Evolutionary conservation across 2,888 invertebrate species (phyloP).

Genomic region (Hydrotaea diabolus): DNA sequence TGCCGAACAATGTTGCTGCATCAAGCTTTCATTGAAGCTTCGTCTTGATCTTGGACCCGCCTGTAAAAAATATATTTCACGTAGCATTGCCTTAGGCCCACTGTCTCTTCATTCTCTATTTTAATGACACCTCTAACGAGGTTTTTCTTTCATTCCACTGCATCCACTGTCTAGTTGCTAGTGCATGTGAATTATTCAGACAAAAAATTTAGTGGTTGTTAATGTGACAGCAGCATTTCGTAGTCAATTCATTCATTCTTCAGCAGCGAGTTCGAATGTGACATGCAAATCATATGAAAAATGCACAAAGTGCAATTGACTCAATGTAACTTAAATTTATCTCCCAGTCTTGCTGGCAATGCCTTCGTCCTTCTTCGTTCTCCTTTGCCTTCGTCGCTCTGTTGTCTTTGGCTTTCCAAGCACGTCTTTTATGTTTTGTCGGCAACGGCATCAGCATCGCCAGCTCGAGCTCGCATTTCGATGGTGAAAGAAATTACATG

Average conservation of each 20-base stretch:
- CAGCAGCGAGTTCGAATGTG: constrained; percentile 17
- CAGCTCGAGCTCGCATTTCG: constrained; percentile 36
- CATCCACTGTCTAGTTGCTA: not conserved
- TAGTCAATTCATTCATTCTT: constrained; percentile 6
- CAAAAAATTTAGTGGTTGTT: constrained; percentile 25
- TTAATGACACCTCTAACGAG: constrained; percentile 18
- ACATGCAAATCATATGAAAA: constrained; percentile 43
- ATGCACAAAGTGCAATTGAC: constrained; percentile 59
- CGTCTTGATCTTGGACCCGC: no score
- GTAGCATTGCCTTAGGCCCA: no score
- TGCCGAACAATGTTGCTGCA: no score
- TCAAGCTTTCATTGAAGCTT: no score
- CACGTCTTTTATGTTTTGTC: constrained; percentile 37
- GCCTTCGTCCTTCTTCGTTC: not conserved
- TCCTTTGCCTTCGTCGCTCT: not conserved
- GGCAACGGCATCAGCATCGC: constrained; percentile 17
- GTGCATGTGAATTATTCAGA: constrained; percentile 11
- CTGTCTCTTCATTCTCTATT: not conserved
- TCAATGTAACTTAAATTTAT: constrained; percentile 60
- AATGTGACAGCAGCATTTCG: constrained; percentile 34
- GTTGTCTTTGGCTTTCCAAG: not conserved
- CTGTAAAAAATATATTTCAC: no score
- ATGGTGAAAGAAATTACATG: constrained; percentile 66
- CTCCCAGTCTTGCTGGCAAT: not conserved
- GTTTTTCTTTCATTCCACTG: not conserved